phyloP scores from a whole-genome alignment of 2,888 invertebrate species.

The Pseudanteris insignis region DNA sequence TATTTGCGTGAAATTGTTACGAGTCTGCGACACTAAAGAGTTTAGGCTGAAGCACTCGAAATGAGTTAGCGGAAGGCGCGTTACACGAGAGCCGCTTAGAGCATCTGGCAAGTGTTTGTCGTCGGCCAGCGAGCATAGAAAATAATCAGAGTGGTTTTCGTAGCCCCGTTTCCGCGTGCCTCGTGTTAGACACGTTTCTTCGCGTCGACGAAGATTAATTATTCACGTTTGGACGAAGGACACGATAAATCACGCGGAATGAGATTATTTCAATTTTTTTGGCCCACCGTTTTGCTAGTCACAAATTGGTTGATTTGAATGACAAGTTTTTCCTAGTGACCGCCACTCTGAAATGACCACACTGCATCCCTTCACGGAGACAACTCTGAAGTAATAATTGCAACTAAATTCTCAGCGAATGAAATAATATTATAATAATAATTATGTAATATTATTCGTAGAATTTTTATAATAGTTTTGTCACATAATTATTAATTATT shows the following conservation, averaged over 20 bases:
- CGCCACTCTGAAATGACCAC: no score
- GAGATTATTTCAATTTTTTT: constrained; percentile 24
- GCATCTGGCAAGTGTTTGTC: constrained; percentile 39
- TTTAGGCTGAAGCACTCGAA: constrained; percentile 33
- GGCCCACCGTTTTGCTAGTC: neutral
- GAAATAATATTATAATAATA: no score
- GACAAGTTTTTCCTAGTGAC: neutral
- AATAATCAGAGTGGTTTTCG: constrained; percentile 40
- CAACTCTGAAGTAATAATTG: no score
- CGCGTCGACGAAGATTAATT: constrained; percentile 31
- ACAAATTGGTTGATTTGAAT: constrained; percentile 24
- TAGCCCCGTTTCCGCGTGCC: constrained; percentile 33
- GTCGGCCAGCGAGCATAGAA: constrained; percentile 24
- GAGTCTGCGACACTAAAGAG: constrained; percentile 22
- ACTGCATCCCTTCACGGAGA: no score
- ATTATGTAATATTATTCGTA: no score
- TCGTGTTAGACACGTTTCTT: constrained; percentile 36
- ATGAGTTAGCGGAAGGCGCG: constrained; percentile 34
- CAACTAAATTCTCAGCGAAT: no score
- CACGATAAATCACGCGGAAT: constrained; percentile 33
- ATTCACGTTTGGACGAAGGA: constrained; percentile 25
- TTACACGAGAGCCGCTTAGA: constrained; percentile 20
- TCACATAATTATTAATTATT: no score
- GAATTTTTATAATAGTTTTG: no score
- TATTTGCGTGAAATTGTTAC: constrained; percentile 11